phyloP scores from a whole-genome alignment of 2,797 vertebrate species.

The Ctenosaura bakeri region DNA sequence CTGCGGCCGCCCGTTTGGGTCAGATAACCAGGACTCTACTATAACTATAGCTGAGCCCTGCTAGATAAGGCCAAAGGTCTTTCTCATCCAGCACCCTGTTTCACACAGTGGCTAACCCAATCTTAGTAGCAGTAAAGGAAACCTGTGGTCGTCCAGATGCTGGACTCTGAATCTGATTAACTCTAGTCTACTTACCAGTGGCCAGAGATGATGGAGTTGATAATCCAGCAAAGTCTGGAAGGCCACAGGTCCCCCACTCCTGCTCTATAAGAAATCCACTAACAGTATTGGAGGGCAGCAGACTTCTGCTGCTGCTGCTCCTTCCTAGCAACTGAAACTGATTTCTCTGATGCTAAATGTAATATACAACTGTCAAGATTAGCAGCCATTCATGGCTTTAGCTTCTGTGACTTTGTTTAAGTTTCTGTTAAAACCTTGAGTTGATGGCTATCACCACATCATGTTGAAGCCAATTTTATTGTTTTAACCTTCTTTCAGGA shows the following conservation, averaged over 20 bases:
- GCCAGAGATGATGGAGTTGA: not conserved
- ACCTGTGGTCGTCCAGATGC: not conserved
- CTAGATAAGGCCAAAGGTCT: not conserved
- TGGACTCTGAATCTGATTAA: not conserved
- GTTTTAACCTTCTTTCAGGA: not conserved
- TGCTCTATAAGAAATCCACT: not conserved
- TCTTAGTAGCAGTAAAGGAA: not conserved
- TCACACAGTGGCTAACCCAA: not conserved
- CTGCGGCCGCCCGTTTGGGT: no score
- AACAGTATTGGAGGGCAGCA: no score
- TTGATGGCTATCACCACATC: not conserved
- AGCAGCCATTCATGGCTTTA: no score
- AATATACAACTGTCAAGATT: no score
- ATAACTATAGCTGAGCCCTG: not conserved
- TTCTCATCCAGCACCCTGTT: no score
- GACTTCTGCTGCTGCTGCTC: no score
- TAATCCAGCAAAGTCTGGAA: not conserved
- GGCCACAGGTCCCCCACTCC: not conserved
- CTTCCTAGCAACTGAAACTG: no score
- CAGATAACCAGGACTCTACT: no score
- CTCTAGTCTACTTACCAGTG: no score
- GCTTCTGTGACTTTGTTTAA: no score
- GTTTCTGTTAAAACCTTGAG: no score
- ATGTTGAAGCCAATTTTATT: not conserved
- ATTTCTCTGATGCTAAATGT: no score